Base-by-base conservation (phyloP, 2,113 vertebrate genomes). In the Pavo muticus region DNA sequence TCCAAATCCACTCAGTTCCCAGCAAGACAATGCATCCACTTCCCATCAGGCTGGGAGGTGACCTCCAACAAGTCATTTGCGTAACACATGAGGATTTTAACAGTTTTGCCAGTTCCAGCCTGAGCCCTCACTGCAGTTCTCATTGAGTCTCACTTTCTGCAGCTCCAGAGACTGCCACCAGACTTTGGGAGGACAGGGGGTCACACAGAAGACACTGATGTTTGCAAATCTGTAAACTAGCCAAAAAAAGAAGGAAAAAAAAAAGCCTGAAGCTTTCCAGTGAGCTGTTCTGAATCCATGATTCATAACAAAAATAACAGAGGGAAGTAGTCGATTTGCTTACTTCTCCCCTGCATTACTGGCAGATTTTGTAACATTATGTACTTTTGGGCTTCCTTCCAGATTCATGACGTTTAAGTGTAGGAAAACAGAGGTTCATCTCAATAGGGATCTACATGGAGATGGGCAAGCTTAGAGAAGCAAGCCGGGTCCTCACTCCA, bases 371-470 rank as follows among this genome's bases (percentile, higher is more conserved):
- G 63, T 79, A 84, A 90, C 24, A 10, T 85, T 71, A 42, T 64
- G 57, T 68, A 23, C n/a, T 87, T 79, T 87, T 23, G 69, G 93
- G 75, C 80, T 72, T 14, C 17, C 18, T 39, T 87, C 91, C 97
- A 95, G 87, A 30, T 95, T 76, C 75, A 47, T 87, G 76, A 81
- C 44, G 59, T 84, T 76, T 84, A 89, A 94, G 77, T 9, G 57
- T 87, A 82, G 80, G 91, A 97, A 97, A 97, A 93, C 21, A 39
- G 11, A 74, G 90, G 83, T 65, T 93, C 91, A 94, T 96, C 83
- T 90, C 68, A 61, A 88, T 86, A 78, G 89, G 93, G 86, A 91
- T 88, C 83, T 92, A 74, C 11, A 60, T 18, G 82, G 71, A 75
- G 78, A 48, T 29, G 48, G 44, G 48, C 52, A 52, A 1, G 56